These are phyloP conservation scores for Heliconius nattereri DNA, from an alignment of 1,140 invertebrate genomes.

Conservation along the genomic window DNA sequence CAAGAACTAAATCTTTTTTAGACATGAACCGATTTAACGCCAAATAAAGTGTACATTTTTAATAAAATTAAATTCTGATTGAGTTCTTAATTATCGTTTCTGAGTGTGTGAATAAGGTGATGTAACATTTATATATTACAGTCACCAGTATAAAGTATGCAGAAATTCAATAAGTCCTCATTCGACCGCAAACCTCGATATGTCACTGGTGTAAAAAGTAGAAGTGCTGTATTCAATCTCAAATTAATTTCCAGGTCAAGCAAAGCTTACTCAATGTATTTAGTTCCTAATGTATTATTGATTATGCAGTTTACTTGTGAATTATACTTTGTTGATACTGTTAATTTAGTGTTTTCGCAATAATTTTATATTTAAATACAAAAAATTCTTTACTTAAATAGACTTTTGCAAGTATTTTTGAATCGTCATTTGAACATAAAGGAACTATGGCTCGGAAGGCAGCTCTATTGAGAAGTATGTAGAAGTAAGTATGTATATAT, in stretches of 20 bases:
- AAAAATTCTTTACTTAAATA: no score
- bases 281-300: neutral
- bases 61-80: no score
- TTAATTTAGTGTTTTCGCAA: no score
- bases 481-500: no score
- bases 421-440: no score
- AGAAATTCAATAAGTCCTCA: neutral
- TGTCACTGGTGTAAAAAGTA: neutral
- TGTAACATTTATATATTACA: neutral
- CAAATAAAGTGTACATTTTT: neutral
- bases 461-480: no score
- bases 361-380: no score
- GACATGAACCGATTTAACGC: neutral
- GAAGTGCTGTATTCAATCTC: neutral
- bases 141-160: neutral
- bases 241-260: neutral
- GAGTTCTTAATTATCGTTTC: neutral
- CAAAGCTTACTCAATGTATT: constrained; percentile 2
- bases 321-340: no score
- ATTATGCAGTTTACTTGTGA: neutral
- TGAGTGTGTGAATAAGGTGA: neutral
- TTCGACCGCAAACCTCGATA: neutral
- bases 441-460: no score
- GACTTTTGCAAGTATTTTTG: no score
- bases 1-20: no score